Evolutionary conservation across 2,888 invertebrate species (phyloP), one percentile per base, ranked within the genome.

Genomic region (Chrysolina haemoptera): DNA sequence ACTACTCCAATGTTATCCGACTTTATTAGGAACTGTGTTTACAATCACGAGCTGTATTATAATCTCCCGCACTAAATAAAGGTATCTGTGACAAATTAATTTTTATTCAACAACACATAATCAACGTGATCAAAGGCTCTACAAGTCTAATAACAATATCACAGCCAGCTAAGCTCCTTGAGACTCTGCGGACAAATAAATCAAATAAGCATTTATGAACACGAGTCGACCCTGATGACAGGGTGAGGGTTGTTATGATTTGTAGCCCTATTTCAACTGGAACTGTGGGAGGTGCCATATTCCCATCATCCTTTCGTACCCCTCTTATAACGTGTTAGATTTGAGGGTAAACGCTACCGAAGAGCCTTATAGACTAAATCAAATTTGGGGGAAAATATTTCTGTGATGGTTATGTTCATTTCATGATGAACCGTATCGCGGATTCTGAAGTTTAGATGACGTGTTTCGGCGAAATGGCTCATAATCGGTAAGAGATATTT

Each of bases 181-280:
- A 76, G 73, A 53, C 76, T 72, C 64, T 50, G 66, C 64, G 78
- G 68, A 76, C 76, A 79, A 75, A 76, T 76, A 76, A 77, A 76
- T 78, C 75, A 74, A 76, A 76, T 76, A 73, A 68, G 75, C 72
- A 73, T 74, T 76, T 70, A 70, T 62, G 76, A 72, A 68, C 73
- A 82, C 82, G 81, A 82, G 82, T 75, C 83, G 82, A 81, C 82
- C 73, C 80, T 84, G 84, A 76, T 77, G 80, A 78, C 78, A 81
- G 76, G 73, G 73, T 71, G 83, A 83, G 85, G 85, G 85, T 82
- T 82, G 84, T 84, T 83, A 85, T 85, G 85, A 86, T 86, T 86
- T 85, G 85, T 84, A 81, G 83, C 83, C 83, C 78, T 81, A 82
- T 82, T 84, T 82, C 80, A 83, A 82, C 83, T 84, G 83, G 81